Evolutionary conservation across 2,113 vertebrate genomes (phyloP).

Genomic region (Balaenoptera acutorostrata): DNA sequence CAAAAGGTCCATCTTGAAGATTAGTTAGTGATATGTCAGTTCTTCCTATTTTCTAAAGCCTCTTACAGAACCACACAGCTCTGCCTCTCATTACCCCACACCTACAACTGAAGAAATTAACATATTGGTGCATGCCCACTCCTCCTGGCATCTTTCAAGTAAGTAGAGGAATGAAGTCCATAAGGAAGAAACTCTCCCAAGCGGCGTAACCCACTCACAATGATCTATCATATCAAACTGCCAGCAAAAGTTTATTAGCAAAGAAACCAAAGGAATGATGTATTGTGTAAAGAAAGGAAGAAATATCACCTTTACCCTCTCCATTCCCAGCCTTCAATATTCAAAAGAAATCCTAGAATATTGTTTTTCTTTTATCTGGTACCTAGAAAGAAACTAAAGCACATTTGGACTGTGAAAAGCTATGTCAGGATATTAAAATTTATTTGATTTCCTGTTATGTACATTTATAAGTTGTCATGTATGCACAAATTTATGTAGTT

Average conservation of each 20-base stretch:
- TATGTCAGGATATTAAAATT: not conserved
- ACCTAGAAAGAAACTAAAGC: not conserved
- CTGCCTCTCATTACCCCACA: accelerated
- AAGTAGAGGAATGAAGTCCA: not conserved
- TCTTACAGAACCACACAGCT: not conserved
- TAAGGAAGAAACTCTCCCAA: not conserved
- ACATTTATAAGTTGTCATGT: not conserved
- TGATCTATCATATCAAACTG: not conserved
- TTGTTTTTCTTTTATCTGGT: not conserved
- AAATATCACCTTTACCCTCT: not conserved
- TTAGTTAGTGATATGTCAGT: not conserved
- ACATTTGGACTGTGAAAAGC: not conserved
- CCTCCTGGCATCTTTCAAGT: not conserved
- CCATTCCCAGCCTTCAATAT: not conserved
- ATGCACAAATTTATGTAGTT: not conserved
- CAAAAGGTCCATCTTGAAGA: not conserved
- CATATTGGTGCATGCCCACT: accelerated
- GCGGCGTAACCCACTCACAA: not conserved
- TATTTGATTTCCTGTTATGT: not conserved
- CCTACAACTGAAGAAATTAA: not conserved
- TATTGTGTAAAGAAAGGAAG: not conserved
- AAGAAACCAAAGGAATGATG: not conserved
- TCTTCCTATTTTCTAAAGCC: not conserved
- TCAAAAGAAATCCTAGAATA: not conserved
- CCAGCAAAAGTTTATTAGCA: not conserved